These are phyloP conservation scores for Otus scops DNA, from an alignment of 2,797 vertebrate genomes.

Conservation along the genomic window DNA sequence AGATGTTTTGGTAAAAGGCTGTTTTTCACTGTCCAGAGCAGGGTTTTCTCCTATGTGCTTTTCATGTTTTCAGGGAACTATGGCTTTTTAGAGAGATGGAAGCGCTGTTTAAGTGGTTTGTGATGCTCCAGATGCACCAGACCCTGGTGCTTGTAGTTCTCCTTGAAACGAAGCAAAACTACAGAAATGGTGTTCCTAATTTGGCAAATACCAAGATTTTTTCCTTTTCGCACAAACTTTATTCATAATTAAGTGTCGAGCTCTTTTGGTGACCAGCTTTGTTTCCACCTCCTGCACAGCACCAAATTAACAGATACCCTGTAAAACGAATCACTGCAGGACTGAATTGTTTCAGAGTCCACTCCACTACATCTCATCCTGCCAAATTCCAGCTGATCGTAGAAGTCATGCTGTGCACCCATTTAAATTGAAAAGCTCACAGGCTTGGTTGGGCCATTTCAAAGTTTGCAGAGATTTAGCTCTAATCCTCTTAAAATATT, in stretches of 20 bases:
- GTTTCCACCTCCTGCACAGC: background rate
- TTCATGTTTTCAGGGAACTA: background rate
- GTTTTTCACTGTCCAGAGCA: background rate
- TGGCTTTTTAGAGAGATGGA: background rate
- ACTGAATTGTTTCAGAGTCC: conserved; percentile 25
- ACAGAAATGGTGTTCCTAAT: background rate
- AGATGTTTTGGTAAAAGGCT: background rate
- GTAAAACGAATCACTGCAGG: background rate
- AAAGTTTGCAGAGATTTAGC: conserved; percentile 72
- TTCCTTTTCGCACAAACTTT: background rate
- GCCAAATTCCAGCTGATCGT: conserved; percentile 56
- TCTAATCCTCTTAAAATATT: conserved; percentile 79
- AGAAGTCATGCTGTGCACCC: conserved; percentile 54
- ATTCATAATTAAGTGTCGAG: background rate
- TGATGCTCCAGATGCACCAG: background rate
- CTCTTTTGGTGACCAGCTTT: background rate
- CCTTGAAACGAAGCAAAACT: background rate
- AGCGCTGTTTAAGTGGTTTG: background rate
- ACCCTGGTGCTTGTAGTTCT: background rate
- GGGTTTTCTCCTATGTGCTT: background rate
- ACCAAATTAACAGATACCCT: conserved; percentile 8
- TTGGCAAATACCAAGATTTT: background rate
- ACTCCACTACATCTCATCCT: background rate
- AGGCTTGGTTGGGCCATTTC: conserved; percentile 69
- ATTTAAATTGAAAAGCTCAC: conserved; percentile 68